A percentile compares a stretch with the other conserved stretches of the same genome.
Conservation (phyloP, 2,113 vertebrate species). For the Apteryx owenii region DNA sequence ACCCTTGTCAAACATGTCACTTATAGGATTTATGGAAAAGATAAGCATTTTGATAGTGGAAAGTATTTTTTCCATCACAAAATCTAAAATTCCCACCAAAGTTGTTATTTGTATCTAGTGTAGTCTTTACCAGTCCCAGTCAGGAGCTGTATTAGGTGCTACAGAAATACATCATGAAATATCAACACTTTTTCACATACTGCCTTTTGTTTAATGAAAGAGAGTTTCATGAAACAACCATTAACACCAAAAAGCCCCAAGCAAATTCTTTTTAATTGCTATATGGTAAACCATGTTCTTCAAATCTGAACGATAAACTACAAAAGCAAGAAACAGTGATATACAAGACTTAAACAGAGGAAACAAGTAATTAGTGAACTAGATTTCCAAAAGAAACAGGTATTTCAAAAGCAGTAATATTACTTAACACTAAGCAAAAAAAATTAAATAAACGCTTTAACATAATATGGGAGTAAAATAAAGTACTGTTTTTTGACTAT, state of each 20-base stretch:
- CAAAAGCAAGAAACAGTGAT: not conserved
- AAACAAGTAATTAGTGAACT: not conserved
- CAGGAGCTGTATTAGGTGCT: not conserved
- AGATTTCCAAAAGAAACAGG: not conserved
- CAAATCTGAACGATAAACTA: not conserved
- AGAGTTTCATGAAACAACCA: not conserved
- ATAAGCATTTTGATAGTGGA: not conserved
- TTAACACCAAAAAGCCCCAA: not conserved
- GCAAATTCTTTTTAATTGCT: not conserved
- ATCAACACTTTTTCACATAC: not conserved
- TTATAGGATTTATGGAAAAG: not conserved
- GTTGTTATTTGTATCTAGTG: fast-evolving
- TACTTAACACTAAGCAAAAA: not conserved
- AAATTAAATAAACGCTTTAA: not conserved
- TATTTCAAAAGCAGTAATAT: not conserved
- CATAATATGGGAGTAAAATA: not conserved
- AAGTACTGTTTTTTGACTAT: not conserved
- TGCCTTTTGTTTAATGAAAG: not conserved
- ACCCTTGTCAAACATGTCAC: not conserved
- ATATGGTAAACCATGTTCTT: not conserved
- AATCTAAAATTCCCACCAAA: not conserved
- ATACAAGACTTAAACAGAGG: not conserved
- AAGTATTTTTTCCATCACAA: not conserved
- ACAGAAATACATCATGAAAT: not conserved
- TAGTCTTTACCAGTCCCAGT: not conserved